These are phyloP conservation scores for Habropoda laboriosa DNA, from an alignment of 1,140 invertebrate species.

Conservation along the genomic window DNA sequence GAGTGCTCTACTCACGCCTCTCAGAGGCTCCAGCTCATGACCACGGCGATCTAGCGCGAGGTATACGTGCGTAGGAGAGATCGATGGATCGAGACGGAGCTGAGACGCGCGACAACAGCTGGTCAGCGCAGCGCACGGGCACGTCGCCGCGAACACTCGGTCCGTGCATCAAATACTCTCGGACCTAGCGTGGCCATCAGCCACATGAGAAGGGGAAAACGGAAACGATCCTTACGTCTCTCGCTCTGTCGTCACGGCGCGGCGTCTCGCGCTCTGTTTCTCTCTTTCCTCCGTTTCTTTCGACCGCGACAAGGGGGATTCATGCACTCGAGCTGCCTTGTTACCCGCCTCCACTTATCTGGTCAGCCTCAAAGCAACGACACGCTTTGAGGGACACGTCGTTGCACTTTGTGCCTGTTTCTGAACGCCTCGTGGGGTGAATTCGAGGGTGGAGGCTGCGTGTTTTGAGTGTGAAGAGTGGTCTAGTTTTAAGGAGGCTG, in stretches of 20 bases:
- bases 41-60: neutral
- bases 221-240: conserved; percentile 57
- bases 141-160: conserved; percentile 33
- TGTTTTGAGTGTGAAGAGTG: neutral
- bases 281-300: neutral
- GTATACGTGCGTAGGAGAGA: neutral
- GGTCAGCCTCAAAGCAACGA: neutral
- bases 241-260: neutral
- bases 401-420: neutral
- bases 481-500: no score
- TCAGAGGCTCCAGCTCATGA: neutral
- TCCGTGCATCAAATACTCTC: conserved; percentile 34
- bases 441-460: no score
- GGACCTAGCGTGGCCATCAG: conserved; percentile 24
- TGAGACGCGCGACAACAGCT: neutral
- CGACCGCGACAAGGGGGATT: neutral
- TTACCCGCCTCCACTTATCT: neutral
- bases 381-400: neutral
- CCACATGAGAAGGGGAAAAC: conserved; percentile 52
- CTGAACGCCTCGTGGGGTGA: neutral
- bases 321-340: neutral
- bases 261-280: neutral
- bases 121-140: conserved; percentile 19
- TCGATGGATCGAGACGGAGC: conserved; percentile 3
- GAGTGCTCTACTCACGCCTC: neutral